Evolutionary conservation across 2,797 vertebrate species (phyloP), one percentile per base, ranked within the genome.

Genomic region (Chrosomus eos): DNA sequence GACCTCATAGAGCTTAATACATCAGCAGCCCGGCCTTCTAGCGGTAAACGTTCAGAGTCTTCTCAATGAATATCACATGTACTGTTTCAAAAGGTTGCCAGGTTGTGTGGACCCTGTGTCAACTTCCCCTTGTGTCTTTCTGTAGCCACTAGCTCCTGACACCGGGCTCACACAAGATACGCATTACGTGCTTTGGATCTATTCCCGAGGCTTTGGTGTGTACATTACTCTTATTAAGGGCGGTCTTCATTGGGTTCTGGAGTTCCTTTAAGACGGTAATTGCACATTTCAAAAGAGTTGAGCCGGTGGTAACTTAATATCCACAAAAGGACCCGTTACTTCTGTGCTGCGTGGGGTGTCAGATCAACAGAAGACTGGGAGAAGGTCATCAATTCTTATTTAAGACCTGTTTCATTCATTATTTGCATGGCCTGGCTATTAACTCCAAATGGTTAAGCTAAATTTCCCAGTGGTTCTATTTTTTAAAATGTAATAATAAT

Each of bases 381-480:
- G 85, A 88, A 85, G 90, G 80, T 93, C 89, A 93, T 94, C 92
- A 92, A 90, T 91, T 94, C 91, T 92, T 90, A 91, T 93, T 93
- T 92, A 89, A 91, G 88, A 87, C 82, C 85, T 70, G 87, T 60
- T 86, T 80, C 80, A 81, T 86, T 70, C 74, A 53, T 68, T 86
- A 88, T 92, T 93, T 89, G 92, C 88, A 77, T 83, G 85, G 82
- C 79, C 72, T 74, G 82, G 86, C 84, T 74, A 81, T 92, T 92
- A 89, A 70, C 82, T 83, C 85, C 62, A 60, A 90, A 68, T 83
- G 87, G 86, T 45, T 86, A 66, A 80, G 60, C 85, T 84, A 88
- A 88, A 93, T 93, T 91, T 93, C 91, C 94, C 92, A 91, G 89
- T 62, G 92, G 92, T 68, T 91, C 88, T 87, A 91, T 92, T 93